These are phyloP conservation scores for Poeciliopsis turneri DNA, from an alignment of 2,797 vertebrate species.

Conservation along the genomic window DNA sequence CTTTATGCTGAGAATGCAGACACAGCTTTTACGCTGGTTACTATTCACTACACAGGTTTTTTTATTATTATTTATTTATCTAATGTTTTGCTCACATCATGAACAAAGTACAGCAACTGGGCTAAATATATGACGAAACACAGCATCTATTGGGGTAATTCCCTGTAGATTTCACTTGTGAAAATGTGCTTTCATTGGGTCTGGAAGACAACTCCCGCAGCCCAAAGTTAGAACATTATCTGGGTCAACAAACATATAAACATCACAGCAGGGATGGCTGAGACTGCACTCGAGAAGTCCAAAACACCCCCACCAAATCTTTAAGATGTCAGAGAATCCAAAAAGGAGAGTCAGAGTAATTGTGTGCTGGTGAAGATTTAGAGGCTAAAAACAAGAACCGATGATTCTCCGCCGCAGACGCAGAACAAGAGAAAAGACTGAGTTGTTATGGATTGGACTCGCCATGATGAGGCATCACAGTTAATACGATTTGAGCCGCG, in stretches of 20 bases:
- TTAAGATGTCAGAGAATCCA: not conserved
- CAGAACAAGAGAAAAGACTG: not conserved
- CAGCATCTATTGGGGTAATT: not conserved
- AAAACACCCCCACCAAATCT: not conserved
- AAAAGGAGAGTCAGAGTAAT: conserved; percentile 14
- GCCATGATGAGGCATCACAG: conserved; percentile 10
- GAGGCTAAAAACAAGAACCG: conserved; percentile 9
- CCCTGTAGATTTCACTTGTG: not conserved
- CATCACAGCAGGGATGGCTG: not conserved
- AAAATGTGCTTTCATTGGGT: not conserved
- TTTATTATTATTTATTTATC: not conserved
- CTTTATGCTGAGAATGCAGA: not conserved
- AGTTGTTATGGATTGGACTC: not conserved
- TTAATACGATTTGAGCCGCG: conserved; percentile 1
- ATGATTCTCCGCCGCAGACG: not conserved
- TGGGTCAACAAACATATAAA: conserved; percentile 28
- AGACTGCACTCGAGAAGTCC: conserved; percentile 6
- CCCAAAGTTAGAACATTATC: conserved; percentile 39
- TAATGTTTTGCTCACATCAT: not conserved
- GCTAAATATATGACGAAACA: not conserved
- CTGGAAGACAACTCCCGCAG: not conserved
- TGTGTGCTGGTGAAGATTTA: conserved; percentile 18
- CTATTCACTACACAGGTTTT: not conserved
- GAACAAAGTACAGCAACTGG: not conserved
- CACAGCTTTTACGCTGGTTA: not conserved